Conservation (phyloP, 2,888 invertebrate species). For the Eremobia ochroleuca region DNA sequence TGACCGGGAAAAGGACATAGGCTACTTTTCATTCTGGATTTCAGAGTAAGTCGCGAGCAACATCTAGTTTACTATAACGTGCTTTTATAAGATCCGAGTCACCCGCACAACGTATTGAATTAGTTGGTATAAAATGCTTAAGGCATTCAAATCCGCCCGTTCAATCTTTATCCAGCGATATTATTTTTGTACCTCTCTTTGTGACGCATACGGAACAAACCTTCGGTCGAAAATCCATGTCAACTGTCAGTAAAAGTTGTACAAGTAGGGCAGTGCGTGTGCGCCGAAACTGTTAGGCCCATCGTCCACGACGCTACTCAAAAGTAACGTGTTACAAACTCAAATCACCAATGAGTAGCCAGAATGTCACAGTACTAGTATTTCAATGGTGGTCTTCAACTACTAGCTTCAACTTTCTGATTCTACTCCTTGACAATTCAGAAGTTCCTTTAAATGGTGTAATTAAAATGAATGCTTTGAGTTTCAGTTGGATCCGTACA, state of each 20-base stretch:
- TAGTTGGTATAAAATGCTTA: not conserved
- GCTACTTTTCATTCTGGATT: too few relatives aligned
- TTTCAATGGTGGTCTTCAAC: not conserved
- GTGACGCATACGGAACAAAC: slow-evolving; percentile 31
- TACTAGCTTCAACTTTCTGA: not conserved
- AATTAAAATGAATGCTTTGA: not conserved
- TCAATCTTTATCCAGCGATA: not conserved
- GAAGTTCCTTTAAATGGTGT: not conserved
- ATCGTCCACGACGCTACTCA: not conserved
- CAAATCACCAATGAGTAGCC: not conserved
- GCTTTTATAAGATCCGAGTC: not conserved
- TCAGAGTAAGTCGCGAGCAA: too few relatives aligned
- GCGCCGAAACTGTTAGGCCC: slow-evolving; percentile 43
- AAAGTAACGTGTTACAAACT: not conserved
- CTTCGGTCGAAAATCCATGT: slow-evolving; percentile 38
- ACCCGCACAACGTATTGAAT: not conserved
- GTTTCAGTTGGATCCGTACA: not conserved
- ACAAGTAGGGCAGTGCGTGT: slow-evolving; percentile 60
- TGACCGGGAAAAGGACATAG: too few relatives aligned
- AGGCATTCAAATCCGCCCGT: not conserved
- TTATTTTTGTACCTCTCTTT: not conserved
- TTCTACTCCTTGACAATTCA: not conserved
- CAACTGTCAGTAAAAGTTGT: slow-evolving; percentile 55
- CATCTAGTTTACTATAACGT: too few relatives aligned
- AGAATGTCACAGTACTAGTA: not conserved